Evolutionary conservation across 2,113 vertebrate genomes (phyloP), one percentile per base, ranked within the genome.

Genomic region (Spea bombifrons): DNA sequence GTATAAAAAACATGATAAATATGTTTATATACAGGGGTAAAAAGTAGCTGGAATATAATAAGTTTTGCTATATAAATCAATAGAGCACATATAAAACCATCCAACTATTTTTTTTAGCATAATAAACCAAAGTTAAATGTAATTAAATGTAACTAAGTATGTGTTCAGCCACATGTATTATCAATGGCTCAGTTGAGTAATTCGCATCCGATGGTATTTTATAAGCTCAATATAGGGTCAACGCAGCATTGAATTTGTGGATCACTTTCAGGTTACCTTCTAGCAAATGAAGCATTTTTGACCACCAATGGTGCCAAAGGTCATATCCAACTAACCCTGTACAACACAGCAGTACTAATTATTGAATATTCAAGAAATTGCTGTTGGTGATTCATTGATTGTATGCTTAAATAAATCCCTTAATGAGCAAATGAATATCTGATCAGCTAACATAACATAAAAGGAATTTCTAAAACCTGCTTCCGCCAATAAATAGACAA

Each of bases 381-480:
- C 96, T 98, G 91, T 96, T 93, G 97, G 97, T 96, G 97, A 98
- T 98, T 97, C 95, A 98, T 98, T 95, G 97, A 98, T 99, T 96
- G 95, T 93, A 92, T 94, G 94, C 96, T 97, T 95, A 97, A 96
- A 95, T 94, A 90, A 94, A 92, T 92, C 91, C 90, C 91, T 90
- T 86, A 86, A 80, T 87, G 89, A 93, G 88, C 84, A 93, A 92
- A 90, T 86, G 83, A 83, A 91, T 86, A 92, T 85, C 0, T 53
- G 91, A 91, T 91, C 88, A 86, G 89, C 89, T 80, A 74, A 73
- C 71, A 80, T 74, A 74, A 80, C 71, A 80, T 68, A 73, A 80
- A 80, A 59, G 52, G 45, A 59, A 66, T 61, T 67, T 73, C 44
- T 61, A 49, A 57, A 74, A 73, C 52, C 44, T 65, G 30, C 63